Conservation (phyloP, 2,888 invertebrate genomes). For the Seladonia tumulorum region DNA sequence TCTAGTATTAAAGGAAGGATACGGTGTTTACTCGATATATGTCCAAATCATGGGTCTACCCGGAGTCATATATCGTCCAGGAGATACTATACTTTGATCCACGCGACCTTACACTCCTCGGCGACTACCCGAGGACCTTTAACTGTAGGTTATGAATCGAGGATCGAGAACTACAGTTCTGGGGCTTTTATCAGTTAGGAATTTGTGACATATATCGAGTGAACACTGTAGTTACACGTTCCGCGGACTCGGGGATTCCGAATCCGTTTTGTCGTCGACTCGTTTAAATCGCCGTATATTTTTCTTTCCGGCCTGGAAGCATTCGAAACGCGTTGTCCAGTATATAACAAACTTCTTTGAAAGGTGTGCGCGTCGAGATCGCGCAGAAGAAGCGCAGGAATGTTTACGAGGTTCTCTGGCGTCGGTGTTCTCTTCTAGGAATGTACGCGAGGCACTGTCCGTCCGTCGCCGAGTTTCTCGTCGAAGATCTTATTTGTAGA, state of each 20-base stretch:
- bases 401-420: slow-evolving; percentile 53
- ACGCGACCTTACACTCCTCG: too few species aligned
- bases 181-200: too few species aligned
- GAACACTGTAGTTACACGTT: not conserved
- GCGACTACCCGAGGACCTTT: too few species aligned
- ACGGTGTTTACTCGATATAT: too few species aligned
- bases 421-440: slow-evolving; percentile 51
- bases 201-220: too few species aligned
- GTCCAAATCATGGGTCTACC: too few species aligned
- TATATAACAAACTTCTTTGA: slow-evolving; percentile 51
- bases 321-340: not conserved
- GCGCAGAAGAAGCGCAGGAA: slow-evolving; percentile 62
- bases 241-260: not conserved
- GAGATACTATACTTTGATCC: too few species aligned
- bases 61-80: too few species aligned
- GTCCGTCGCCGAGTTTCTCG: slow-evolving; percentile 56
- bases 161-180: too few species aligned
- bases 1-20: not conserved
- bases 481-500: slow-evolving; percentile 56
- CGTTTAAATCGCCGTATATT: slow-evolving; percentile 9
- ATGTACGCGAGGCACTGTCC: slow-evolving; percentile 39
- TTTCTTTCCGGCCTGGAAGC: not conserved
- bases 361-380: slow-evolving; percentile 27
- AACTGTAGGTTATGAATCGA: too few species aligned
- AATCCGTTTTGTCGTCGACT: not conserved